Evolutionary conservation across 2,888 invertebrate genomes (phyloP).

Genomic region (Noctua pronuba): DNA sequence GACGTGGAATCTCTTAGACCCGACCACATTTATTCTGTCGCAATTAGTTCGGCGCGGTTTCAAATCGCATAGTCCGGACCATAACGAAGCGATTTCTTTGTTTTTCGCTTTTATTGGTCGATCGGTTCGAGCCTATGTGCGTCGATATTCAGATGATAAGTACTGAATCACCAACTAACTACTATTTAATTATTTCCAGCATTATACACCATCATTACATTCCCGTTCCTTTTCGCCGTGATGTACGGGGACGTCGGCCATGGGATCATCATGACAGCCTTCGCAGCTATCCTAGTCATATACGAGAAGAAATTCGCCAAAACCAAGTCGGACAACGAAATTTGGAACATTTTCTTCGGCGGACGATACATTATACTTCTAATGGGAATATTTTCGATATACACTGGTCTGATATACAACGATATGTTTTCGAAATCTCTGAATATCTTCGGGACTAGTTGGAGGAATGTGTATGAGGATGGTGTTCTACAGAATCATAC

Average conservation of each 20-base stretch:
- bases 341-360: conserved; percentile 93
- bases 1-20: background rate
- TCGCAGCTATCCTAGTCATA: conserved; percentile 92
- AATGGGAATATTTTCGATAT: conserved; percentile 94
- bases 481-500: conserved; percentile 74
- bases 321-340: conserved; percentile 90
- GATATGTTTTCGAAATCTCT: conserved; percentile 93
- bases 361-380: conserved; percentile 94
- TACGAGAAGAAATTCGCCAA: conserved; percentile 91
- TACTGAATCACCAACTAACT: background rate
- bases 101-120: background rate
- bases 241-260: conserved; percentile 95
- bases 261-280: conserved; percentile 92
- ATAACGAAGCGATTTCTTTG: background rate
- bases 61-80: background rate
- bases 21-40: background rate
- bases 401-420: conserved; percentile 94
- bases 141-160: background rate
- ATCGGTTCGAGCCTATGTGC: background rate
- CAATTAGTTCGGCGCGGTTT: background rate
- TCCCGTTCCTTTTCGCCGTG: conserved; percentile 94
- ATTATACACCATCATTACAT: conserved; percentile 93
- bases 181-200: conserved; percentile 82
- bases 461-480: conserved; percentile 87
- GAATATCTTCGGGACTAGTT: conserved; percentile 93